Conservation (phyloP, 2,113 vertebrate genomes). For the Piaya cayana region DNA sequence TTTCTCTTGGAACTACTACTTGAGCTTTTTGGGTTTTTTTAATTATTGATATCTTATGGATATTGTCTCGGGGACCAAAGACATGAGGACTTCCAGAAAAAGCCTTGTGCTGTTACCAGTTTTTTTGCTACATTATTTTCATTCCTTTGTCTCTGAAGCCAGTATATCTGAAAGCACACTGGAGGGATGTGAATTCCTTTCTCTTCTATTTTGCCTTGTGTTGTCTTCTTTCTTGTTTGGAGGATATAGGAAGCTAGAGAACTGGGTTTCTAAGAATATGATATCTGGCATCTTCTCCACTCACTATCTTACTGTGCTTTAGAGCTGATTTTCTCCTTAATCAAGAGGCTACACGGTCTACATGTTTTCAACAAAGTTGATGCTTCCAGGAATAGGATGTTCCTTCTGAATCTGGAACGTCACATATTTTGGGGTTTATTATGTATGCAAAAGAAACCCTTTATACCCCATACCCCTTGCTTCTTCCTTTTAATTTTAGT, state of each 20-base stretch:
- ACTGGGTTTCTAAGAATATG: not conserved
- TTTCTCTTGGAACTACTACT: not conserved
- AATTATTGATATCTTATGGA: not conserved
- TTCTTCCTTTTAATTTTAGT: not conserved
- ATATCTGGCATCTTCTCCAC: not conserved
- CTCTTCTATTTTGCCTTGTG: not conserved
- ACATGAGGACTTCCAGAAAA: not conserved
- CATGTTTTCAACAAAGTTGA: not conserved
- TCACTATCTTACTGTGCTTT: not conserved
- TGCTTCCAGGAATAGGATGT: not conserved
- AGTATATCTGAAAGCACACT: not conserved
- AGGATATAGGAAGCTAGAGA: not conserved
- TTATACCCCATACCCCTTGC: not conserved
- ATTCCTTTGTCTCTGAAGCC: not conserved
- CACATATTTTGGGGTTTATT: not conserved
- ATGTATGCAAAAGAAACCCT: not conserved
- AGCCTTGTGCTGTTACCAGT: fast-evolving
- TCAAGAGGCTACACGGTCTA: not conserved
- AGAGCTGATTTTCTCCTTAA: not conserved
- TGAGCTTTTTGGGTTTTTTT: not conserved
- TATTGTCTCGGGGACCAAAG: not conserved
- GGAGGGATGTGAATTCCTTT: not conserved
- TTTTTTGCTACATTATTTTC: not conserved
- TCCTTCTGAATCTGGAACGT: not conserved
- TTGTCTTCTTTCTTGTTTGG: not conserved